Conservation (phyloP, 1,140 invertebrate species). For the Eubasilissa regina region DNA sequence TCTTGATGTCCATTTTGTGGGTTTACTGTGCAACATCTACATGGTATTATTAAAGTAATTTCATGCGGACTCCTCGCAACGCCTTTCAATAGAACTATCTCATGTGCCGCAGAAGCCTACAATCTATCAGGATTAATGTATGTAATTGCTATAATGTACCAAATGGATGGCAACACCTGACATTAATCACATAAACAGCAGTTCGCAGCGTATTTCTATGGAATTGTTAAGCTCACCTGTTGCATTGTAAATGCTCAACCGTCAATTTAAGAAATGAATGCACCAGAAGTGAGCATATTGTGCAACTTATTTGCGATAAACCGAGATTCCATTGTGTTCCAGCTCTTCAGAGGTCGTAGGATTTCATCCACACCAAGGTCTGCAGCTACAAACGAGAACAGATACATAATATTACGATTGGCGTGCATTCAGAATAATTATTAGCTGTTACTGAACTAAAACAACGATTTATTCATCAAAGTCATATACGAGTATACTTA, state of each 20-base stretch:
- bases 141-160: too few relatives aligned
- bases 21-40: too few relatives aligned
- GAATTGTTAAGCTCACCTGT: not conserved
- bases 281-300: conserved; percentile 9
- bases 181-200: conserved; percentile 7
- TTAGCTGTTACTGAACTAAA: too few relatives aligned
- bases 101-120: too few relatives aligned
- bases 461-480: too few relatives aligned
- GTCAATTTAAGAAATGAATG: conserved; percentile 42
- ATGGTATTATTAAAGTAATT: too few relatives aligned
- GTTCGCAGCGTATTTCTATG: conserved; percentile 12
- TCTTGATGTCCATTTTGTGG: too few relatives aligned
- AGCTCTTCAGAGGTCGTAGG: not conserved
- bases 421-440: not conserved
- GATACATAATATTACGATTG: not conserved
- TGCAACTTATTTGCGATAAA: conserved; percentile 31
- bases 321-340: conserved; percentile 37
- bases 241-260: conserved; percentile 18
- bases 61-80: too few relatives aligned
- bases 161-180: not conserved
- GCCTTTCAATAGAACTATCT: too few relatives aligned
- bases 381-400: not conserved
- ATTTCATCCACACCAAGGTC: conserved; percentile 17
- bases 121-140: too few relatives aligned
- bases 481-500: too few relatives aligned